Conservation (phyloP, 1,140 invertebrate species). For the Diorhabda elongata region DNA sequence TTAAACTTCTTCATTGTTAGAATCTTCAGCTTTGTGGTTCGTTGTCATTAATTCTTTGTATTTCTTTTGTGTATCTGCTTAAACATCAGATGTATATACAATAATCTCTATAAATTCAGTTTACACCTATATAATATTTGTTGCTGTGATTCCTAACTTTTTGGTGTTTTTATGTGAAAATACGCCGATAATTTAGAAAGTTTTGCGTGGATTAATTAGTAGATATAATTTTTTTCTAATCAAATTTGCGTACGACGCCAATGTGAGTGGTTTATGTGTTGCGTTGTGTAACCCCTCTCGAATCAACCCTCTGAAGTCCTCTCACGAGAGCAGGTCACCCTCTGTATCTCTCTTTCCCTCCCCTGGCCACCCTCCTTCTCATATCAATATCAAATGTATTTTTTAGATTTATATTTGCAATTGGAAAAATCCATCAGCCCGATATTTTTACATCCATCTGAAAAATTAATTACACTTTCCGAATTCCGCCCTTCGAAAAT, state of each 20-base stretch:
- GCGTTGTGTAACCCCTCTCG: constrained; percentile 30
- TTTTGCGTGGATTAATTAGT: too few relatives aligned
- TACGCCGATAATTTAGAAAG: too few relatives aligned
- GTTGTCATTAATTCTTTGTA: too few relatives aligned
- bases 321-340: constrained; percentile 3
- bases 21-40: too few relatives aligned
- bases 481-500: not conserved
- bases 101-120: too few relatives aligned
- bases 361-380: constrained; percentile 20
- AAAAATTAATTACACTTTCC: constrained; percentile 34
- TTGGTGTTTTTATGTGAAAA: too few relatives aligned
- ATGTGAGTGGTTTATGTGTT: constrained; percentile 32
- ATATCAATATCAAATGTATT: constrained; percentile 31
- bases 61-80: too few relatives aligned
- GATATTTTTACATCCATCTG: constrained; percentile 45
- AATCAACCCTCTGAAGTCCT: constrained; percentile 1
- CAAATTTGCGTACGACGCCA: not conserved
- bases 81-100: too few relatives aligned
- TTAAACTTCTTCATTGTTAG: too few relatives aligned
- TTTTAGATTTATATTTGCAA: constrained; percentile 41
- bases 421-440: constrained; percentile 35
- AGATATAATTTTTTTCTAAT: too few relatives aligned
- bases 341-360: constrained; percentile 1
- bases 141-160: too few relatives aligned
- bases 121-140: too few relatives aligned